Conservation (phyloP, 2,113 vertebrate genomes). For the Chaetura pelagica region DNA sequence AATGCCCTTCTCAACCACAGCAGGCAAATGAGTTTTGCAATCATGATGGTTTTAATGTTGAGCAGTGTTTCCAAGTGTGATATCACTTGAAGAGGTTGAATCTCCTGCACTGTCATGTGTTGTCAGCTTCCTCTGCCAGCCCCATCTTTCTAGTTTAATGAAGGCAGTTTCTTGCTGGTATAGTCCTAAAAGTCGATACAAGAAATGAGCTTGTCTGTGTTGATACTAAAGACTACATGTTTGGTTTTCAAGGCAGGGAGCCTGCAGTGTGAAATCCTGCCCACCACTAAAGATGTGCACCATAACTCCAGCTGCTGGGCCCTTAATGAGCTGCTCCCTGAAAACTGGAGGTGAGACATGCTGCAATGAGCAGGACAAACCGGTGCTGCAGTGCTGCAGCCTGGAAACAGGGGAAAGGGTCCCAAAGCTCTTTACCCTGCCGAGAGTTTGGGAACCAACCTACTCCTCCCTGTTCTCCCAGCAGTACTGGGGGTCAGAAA, state of each 20-base stretch:
- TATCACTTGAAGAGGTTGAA: background rate
- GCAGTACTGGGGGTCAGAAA: background rate
- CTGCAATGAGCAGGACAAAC: background rate
- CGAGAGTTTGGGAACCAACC: background rate
- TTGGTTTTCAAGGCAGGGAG: background rate
- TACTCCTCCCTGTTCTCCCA: background rate
- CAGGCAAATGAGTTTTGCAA: background rate
- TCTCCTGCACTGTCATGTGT: background rate
- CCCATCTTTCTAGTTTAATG: background rate
- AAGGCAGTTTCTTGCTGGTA: background rate
- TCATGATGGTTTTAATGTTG: background rate
- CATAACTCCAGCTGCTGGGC: background rate
- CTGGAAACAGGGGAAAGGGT: background rate
- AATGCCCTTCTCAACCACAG: background rate
- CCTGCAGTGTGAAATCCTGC: background rate
- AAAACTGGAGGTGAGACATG: background rate
- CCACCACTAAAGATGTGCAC: background rate
- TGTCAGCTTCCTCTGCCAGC: background rate
- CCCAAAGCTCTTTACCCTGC: background rate
- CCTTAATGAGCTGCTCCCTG: background rate
- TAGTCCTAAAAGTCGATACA: background rate
- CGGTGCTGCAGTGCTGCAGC: background rate
- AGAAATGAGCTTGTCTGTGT: slow-evolving; percentile 73
- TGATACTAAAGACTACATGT: slow-evolving; percentile 72
- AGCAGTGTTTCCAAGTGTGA: background rate